phyloP scores from a whole-genome alignment of 2,888 invertebrate species.

The Noctua pronuba region DNA sequence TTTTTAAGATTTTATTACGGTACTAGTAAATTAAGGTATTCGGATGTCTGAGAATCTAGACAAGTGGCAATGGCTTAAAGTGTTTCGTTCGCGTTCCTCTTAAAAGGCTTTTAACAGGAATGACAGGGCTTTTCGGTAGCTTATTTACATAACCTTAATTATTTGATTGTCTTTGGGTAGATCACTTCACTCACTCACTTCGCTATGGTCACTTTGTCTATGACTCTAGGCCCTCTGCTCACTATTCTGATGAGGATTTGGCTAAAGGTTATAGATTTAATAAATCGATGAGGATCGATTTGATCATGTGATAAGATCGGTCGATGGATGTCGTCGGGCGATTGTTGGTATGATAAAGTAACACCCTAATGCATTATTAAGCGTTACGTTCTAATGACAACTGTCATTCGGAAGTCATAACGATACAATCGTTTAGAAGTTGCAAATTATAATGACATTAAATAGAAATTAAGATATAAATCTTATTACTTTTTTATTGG shows the following conservation, averaged over 20 bases:
- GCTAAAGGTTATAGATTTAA: not conserved
- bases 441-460: slow-evolving; percentile 49
- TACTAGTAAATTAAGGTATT: not conserved
- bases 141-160: not conserved
- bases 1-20: not conserved
- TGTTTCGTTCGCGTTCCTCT: not conserved
- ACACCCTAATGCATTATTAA: not conserved
- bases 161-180: not conserved
- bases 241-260: not conserved
- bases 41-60: not conserved
- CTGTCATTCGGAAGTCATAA: slow-evolving; percentile 24
- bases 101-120: not conserved
- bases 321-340: not conserved
- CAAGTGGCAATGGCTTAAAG: not conserved
- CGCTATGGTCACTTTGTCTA: not conserved
- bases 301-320: not conserved
- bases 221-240: not conserved
- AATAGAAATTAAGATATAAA: slow-evolving; percentile 39
- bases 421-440: slow-evolving; percentile 1
- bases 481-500: slow-evolving; percentile 5
- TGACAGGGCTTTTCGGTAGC: not conserved
- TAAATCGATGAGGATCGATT: not conserved
- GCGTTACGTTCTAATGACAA: slow-evolving; percentile 12
- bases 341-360: not conserved
- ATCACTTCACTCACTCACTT: too few species aligned